Percentiles rank a stretch among this genome's conserved stretches.
These are phyloP conservation scores for Cantharis rufa DNA, from an alignment of 2,888 invertebrate genomes.

Conservation along the genomic window DNA sequence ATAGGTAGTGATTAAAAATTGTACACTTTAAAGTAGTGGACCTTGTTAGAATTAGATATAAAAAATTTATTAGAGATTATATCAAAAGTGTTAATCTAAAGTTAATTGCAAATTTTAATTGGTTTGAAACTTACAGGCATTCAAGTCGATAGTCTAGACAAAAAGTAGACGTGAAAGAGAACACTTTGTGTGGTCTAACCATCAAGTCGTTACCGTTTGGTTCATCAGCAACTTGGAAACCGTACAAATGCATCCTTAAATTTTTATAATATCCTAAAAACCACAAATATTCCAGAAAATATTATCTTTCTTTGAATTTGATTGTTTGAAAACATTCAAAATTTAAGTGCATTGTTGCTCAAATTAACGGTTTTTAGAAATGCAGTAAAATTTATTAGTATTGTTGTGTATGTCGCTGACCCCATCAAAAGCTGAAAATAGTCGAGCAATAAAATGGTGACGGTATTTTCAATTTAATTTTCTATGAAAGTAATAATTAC, in stretches of 20 bases:
- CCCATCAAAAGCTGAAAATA: neutral
- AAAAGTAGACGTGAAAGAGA: conserved; percentile 12
- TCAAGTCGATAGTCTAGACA: conserved; percentile 9
- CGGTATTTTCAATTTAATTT: neutral
- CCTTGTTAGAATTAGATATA: neutral
- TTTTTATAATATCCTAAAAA: neutral
- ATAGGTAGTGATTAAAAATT: neutral
- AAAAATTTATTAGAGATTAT: neutral
- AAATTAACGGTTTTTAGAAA: neutral
- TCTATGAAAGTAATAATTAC: neutral
- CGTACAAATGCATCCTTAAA: neutral
- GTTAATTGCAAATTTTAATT: neutral
- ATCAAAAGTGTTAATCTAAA: neutral
- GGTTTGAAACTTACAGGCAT: neutral
- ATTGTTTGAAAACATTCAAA: neutral
- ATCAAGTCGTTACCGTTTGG: neutral
- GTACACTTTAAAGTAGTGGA: neutral
- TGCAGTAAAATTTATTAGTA: neutral
- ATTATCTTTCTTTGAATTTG: too few relatives aligned
- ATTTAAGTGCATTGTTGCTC: neutral
- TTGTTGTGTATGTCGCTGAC: neutral
- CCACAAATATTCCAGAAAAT: neutral
- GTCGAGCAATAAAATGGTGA: neutral
- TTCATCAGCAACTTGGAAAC: neutral
- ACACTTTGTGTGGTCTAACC: conserved; percentile 16